These are phyloP conservation scores for Drosophila paranaensis DNA, from an alignment of 2,888 invertebrate genomes.

Conservation along the genomic window DNA sequence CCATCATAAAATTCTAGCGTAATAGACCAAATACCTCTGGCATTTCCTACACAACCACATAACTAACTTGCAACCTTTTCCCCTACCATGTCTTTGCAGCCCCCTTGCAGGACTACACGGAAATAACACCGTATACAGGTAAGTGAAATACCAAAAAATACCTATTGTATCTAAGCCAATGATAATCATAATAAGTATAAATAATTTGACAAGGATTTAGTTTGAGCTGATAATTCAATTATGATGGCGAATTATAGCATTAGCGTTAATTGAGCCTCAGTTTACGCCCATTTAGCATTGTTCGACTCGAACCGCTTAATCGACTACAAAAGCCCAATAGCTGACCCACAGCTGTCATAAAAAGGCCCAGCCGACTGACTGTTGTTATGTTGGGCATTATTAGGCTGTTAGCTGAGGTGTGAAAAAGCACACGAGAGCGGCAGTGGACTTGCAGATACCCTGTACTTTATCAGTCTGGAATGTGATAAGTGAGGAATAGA, in stretches of 20 bases:
- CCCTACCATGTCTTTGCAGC: conserved; percentile 87
- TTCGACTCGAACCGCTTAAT: conserved; percentile 45
- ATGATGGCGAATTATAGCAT: conserved; percentile 11
- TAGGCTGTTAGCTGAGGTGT: conserved; percentile 62
- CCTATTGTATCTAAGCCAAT: neutral
- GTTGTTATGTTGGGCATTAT: conserved; percentile 21
- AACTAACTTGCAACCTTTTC: conserved; percentile 55
- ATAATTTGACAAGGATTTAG: neutral
- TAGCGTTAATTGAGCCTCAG: conserved; percentile 26
- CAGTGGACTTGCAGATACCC: conserved; percentile 7
- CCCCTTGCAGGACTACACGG: conserved; percentile 87
- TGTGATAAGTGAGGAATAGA: neutral
- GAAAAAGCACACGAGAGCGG: conserved; percentile 48
- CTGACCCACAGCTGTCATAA: conserved; percentile 54
- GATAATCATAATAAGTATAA: neutral
- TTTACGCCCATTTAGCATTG: conserved; percentile 15
- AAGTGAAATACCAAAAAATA: conserved; percentile 64
- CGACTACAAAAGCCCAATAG: conserved; percentile 44
- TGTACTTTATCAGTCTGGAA: neutral
- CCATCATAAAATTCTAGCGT: conserved; percentile 56
- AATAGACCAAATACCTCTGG: conserved; percentile 38
- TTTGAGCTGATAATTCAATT: conserved; percentile 23
- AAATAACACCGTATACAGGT: conserved; percentile 88
- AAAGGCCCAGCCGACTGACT: conserved; percentile 2
- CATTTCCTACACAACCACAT: conserved; percentile 39